Base-by-base conservation (phyloP, 2,888 invertebrate species). In the Anagyrus pseudococci region DNA sequence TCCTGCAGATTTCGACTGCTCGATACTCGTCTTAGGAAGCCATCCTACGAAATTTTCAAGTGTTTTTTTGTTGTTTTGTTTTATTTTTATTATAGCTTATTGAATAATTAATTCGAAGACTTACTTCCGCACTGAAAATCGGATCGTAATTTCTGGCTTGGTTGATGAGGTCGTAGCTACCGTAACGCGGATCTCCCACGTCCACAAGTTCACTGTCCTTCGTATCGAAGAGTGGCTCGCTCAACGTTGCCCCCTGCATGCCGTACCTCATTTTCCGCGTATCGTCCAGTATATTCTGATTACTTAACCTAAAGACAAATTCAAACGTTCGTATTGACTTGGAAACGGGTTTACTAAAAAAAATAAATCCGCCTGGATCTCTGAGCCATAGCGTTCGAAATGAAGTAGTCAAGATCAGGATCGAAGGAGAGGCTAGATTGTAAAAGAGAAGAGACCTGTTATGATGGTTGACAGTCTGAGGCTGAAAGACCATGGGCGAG, bases 41-140 rank as follows among this genome's bases (percentile, higher is more conserved):
- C n/a, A n/a, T n/a, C n/a, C n/a, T n/a, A n/a, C n/a, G n/a, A n/a
- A n/a, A n/a, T n/a, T n/a, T n/a, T n/a, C n/a, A n/a, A n/a, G n/a
- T n/a, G 33, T 10, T 15, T 57, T 13, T 40, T 40, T 48, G 13
- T 20, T 10, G 8, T 8, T 23, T 41, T 41, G n/a, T n/a, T n/a
- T n/a, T n/a, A n/a, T n/a, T n/a, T n/a, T n/a, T n/a, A n/a, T n/a
- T n/a, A n/a, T n/a, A n/a, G n/a, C n/a, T 47, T 47, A 4, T 33
- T 17, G 29, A 48, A 26, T 48, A 44, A 44, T 44, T 44, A 44
- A 44, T 44, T n/a, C n/a, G n/a, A 19, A 25, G n/a, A 52, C 23
- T 54, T 8, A 71, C 69, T 58, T 75, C 74, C 8, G 72, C 67
- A 0, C 72, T 73, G 61, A 76, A 79, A 44, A 77, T 74, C 8